Evolutionary conservation across 2,888 invertebrate species (phyloP).

Genomic region (Cryptops parisi): DNA sequence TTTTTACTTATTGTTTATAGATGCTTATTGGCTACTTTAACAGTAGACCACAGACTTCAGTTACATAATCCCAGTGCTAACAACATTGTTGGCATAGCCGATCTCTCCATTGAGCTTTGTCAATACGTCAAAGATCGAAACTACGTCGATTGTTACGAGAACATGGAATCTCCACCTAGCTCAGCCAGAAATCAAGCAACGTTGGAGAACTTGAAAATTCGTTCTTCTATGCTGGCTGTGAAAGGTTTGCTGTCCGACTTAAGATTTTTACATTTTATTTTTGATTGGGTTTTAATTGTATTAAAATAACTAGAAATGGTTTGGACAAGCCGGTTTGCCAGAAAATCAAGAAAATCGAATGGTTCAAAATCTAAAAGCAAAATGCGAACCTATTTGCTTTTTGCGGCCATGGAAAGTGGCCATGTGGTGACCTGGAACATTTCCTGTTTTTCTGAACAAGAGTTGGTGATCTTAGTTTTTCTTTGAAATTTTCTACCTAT

Average conservation of each 20-base stretch:
- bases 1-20: background rate
- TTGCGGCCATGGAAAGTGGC: constrained; percentile 6
- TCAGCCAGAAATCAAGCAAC: background rate
- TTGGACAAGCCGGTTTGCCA: background rate
- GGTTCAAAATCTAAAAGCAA: too few species aligned
- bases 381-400: background rate
- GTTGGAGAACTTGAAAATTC: background rate
- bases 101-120: constrained; percentile 1
- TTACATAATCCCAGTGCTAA: background rate
- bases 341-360: background rate
- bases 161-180: background rate
- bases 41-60: constrained; percentile 4
- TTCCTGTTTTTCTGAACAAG: background rate
- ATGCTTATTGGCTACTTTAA: constrained; percentile 4
- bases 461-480: background rate
- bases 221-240: background rate
- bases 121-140: constrained; percentile 4
- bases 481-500: background rate
- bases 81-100: background rate
- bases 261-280: too few species aligned
- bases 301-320: background rate
- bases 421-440: constrained; percentile 7
- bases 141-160: background rate
- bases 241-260: too few species aligned
- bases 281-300: background rate